A percentile compares a stretch with the other conserved stretches of the same genome.
phyloP scores from a whole-genome alignment of 2,797 vertebrate species.

The Odontamblyopus lacepedii region DNA sequence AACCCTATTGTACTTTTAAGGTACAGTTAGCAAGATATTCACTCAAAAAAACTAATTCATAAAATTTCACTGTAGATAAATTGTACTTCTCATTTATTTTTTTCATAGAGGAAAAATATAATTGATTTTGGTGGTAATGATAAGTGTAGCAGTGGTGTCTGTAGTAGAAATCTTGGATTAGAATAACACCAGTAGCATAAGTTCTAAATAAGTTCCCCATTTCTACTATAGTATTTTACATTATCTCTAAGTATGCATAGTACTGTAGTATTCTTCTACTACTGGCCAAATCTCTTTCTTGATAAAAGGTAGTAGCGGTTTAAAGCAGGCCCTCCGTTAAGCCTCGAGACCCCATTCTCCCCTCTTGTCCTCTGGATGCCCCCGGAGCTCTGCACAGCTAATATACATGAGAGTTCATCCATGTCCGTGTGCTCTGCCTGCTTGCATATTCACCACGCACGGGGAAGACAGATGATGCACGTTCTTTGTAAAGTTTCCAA shows the following conservation, averaged over 20 bases:
- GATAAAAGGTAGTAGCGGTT: neutral
- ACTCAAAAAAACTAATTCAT: too few relatives aligned
- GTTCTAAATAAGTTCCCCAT: too few relatives aligned
- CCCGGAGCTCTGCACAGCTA: slow-evolving; percentile 38
- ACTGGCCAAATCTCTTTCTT: neutral
- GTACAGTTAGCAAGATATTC: too few relatives aligned
- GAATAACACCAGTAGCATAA: too few relatives aligned
- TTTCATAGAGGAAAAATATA: too few relatives aligned
- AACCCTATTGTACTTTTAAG: too few relatives aligned
- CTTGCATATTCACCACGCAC: slow-evolving; percentile 51
- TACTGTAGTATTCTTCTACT: neutral
- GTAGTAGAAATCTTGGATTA: too few relatives aligned
- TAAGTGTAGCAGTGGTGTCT: neutral
- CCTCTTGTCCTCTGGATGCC: slow-evolving; percentile 62
- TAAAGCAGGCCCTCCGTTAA: slow-evolving; percentile 28
- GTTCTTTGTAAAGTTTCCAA: slow-evolving; percentile 68
- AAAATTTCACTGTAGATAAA: too few relatives aligned
- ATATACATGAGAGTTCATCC: slow-evolving; percentile 34
- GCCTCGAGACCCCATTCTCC: slow-evolving; percentile 63
- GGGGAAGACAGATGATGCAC: slow-evolving; percentile 57
- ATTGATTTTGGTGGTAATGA: neutral
- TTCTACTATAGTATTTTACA: neutral
- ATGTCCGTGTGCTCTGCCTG: slow-evolving; percentile 40
- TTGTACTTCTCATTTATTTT: too few relatives aligned
- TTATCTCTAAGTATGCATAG: neutral